Base-by-base conservation (phyloP, 2,113 vertebrate species). In the Cyanoderma ruficeps region DNA sequence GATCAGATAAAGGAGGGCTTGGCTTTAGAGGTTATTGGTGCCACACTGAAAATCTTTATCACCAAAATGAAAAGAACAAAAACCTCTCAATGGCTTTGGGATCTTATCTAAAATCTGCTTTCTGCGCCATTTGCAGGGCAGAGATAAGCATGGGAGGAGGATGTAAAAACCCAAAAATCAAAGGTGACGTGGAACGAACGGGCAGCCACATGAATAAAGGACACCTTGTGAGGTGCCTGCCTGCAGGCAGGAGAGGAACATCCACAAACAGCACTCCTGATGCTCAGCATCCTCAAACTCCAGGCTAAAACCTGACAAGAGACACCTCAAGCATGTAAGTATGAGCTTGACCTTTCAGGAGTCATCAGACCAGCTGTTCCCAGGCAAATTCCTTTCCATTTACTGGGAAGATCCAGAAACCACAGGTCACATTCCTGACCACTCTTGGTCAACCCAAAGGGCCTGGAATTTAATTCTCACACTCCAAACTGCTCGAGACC, bases 381-480 rank as follows among this genome's bases (percentile, higher is more conserved):
- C 31, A 83, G 72, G 60, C 64, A 95, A 72, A 97, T 94, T 97
- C 95, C 74, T 90, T 87, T 47, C 44, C 21, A 55, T 78, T 87
- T 82, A 63, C 56, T 89, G 52, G 49, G 76, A 96, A 49, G 86
- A 87, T 78, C 83, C 80, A 87, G 59, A 94, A 96, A 93, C 94
- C 95, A 94, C 95, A 89, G 72, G 82, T 88, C 89, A 83, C 91
- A 79, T 95, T 97, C 86, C 80, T 71, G 86, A 93, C 71, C 80
- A 27, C 83, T 90, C 72, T 61, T 90, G 91, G 86, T n/a, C 89
- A 90, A 89, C 52, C 76, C 60, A 47, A 69, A 89, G 22, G 47
- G 76, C 18, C 53, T 60, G 21, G 95, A 84, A 91, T 47, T 33
- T n/a, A 44, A 76, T 92, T 92, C n/a, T 56, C 59, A 74, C 30